These are phyloP conservation scores for Rhagoletis zephyria DNA, from an alignment of 1,140 invertebrate genomes.

Conservation along the genomic window DNA sequence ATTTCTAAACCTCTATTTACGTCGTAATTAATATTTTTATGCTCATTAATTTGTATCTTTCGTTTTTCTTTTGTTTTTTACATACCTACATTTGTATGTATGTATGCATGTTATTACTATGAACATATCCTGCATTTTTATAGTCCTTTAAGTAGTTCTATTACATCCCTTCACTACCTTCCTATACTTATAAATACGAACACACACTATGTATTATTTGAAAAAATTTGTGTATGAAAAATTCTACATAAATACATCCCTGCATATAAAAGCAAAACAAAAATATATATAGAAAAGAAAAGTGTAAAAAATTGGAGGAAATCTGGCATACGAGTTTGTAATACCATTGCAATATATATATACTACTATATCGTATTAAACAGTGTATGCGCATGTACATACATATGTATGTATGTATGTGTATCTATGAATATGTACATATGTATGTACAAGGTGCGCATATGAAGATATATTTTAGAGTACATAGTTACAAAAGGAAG, in stretches of 20 bases:
- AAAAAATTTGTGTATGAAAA: background rate
- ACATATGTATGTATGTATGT: too few relatives aligned
- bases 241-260: background rate
- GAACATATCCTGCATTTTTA: slow-evolving; percentile 31
- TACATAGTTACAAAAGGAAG: slow-evolving; percentile 40
- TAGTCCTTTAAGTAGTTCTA: slow-evolving; percentile 48
- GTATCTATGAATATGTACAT: too few relatives aligned
- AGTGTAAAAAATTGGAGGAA: background rate
- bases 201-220: slow-evolving; percentile 23
- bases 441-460: background rate
- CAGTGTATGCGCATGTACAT: slow-evolving; percentile 10
- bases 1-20: slow-evolving; percentile 39
- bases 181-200: background rate
- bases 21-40: slow-evolving; percentile 27
- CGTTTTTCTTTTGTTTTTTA: background rate
- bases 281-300: slow-evolving; percentile 9
- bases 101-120: background rate
- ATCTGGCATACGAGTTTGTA: background rate
- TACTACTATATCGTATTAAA: slow-evolving; percentile 2
- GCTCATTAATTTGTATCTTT: slow-evolving; percentile 6
- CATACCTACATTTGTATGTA: background rate
- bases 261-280: background rate
- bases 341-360: slow-evolving; percentile 15
- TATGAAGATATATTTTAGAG: slow-evolving; percentile 21
- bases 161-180: slow-evolving; percentile 31